phyloP scores from a whole-genome alignment of 2,888 invertebrate species.

The Alcis repandata region DNA sequence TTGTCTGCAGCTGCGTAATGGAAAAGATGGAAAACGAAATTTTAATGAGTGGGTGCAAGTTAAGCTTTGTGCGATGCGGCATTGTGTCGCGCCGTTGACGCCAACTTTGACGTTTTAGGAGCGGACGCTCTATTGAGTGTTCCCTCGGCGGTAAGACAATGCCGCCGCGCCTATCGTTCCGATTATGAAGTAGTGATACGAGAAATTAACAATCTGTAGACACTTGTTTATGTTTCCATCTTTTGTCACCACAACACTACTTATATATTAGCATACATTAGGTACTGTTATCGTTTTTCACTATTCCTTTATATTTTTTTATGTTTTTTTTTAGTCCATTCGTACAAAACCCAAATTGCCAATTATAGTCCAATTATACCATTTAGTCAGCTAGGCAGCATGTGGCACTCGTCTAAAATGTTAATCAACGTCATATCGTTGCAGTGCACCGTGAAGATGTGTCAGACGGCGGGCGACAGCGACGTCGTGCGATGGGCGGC shows the following conservation, averaged over 20 bases:
- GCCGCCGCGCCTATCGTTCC: slow-evolving; percentile 48
- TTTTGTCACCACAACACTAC: no score
- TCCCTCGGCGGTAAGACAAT: slow-evolving; percentile 66
- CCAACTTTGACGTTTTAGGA: slow-evolving; percentile 75
- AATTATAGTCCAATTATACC: slow-evolving; percentile 7
- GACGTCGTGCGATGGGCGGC: slow-evolving; percentile 49
- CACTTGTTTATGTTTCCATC: no score
- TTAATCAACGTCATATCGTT: slow-evolving; percentile 44
- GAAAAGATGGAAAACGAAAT: slow-evolving; percentile 86
- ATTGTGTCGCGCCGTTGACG: slow-evolving; percentile 73
- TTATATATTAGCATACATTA: no score
- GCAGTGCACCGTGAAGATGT: slow-evolving; percentile 48
- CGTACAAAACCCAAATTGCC: no score
- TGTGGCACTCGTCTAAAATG: slow-evolving; percentile 30
- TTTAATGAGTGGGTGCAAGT: slow-evolving; percentile 84
- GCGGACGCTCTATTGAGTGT: slow-evolving; percentile 68
- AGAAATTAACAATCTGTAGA: slow-evolving; percentile 27
- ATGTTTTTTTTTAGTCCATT: no score
- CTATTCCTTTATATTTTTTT: background rate
- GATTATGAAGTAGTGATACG: slow-evolving; percentile 41
- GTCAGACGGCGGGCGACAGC: slow-evolving; percentile 46
- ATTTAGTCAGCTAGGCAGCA: slow-evolving; percentile 8
- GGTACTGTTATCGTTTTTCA: no score
- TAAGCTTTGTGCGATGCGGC: slow-evolving; percentile 78
- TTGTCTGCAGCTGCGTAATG: slow-evolving; percentile 84